These are phyloP conservation scores for Epinotia brunnichana DNA, from an alignment of 2,888 invertebrate genomes.

Conservation along the genomic window DNA sequence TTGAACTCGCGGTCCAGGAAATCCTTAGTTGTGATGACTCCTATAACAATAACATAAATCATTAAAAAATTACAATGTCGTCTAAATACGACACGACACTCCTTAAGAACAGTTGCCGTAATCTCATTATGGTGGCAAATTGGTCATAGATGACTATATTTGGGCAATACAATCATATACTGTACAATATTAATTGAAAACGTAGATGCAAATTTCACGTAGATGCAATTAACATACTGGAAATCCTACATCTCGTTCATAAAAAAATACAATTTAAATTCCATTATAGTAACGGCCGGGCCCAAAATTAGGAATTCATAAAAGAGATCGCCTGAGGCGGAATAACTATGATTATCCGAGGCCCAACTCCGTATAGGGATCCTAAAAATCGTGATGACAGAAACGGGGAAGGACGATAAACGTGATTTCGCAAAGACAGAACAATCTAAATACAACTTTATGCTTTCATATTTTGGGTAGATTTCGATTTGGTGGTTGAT, in stretches of 20 bases:
- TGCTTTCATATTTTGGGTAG: slow-evolving; percentile 49
- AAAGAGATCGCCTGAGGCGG: slow-evolving; percentile 69
- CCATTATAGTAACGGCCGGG: slow-evolving; percentile 58
- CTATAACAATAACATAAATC: slow-evolving; percentile 74
- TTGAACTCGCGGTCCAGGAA: slow-evolving; percentile 93
- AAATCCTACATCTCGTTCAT: slow-evolving; percentile 49
- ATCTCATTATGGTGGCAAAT: too few species aligned
- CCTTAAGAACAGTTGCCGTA: too few species aligned
- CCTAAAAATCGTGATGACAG: slow-evolving; percentile 70
- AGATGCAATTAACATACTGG: slow-evolving; percentile 46
- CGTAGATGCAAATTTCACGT: slow-evolving; percentile 46
- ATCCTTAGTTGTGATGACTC: slow-evolving; percentile 92
- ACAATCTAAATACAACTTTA: slow-evolving; percentile 52
- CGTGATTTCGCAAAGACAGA: slow-evolving; percentile 52
- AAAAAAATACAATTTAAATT: slow-evolving; percentile 65
- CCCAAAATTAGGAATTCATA: slow-evolving; percentile 73
- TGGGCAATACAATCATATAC: not conserved
- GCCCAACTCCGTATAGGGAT: slow-evolving; percentile 63
- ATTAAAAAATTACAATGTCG: not conserved
- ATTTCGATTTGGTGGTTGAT: slow-evolving; percentile 50
- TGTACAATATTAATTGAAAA: slow-evolving; percentile 19
- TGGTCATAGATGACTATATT: not conserved
- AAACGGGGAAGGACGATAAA: slow-evolving; percentile 60
- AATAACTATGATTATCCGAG: slow-evolving; percentile 76
- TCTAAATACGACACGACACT: too few species aligned